phyloP scores from a whole-genome alignment of 1,140 invertebrate species.

The Hypsibius dujardini region DNA sequence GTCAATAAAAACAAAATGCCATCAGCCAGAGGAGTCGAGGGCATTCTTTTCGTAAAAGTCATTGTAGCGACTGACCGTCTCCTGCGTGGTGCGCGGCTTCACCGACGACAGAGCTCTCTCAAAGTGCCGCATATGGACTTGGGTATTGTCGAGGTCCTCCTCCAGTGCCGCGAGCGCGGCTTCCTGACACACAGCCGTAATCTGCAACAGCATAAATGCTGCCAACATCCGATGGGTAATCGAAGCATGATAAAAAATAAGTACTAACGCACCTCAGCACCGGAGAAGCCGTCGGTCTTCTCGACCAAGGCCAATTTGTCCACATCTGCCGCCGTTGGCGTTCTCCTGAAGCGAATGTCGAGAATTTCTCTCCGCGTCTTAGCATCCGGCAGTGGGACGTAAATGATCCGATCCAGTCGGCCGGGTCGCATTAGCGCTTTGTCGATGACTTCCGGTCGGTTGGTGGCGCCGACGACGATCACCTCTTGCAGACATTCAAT shows the following conservation, averaged over 20 bases:
- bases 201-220: neutral
- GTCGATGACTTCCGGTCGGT: slow-evolving; percentile 76
- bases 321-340: slow-evolving; percentile 44
- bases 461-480: slow-evolving; percentile 84
- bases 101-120: neutral
- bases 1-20: too few species aligned
- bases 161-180: neutral
- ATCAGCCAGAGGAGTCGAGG: too few species aligned
- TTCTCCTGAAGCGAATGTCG: slow-evolving; percentile 40
- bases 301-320: slow-evolving; percentile 44
- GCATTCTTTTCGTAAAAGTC: neutral
- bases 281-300: slow-evolving; percentile 56
- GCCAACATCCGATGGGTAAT: neutral
- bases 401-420: slow-evolving; percentile 65
- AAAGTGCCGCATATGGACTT: neutral
- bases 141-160: too few species aligned
- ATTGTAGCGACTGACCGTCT: neutral
- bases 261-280: slow-evolving; percentile 57
- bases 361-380: slow-evolving; percentile 55
- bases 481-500: slow-evolving; percentile 63
- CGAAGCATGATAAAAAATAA: neutral
- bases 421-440: slow-evolving; percentile 69
- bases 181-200: neutral
- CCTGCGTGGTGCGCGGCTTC: neutral
- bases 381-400: slow-evolving; percentile 62